A percentile compares a stretch with the other conserved stretches of the same genome.
These are phyloP conservation scores for Chondrilla cf. caribensis DNA, from an alignment of 37 sponge, comb jelly and placozoan genomes.

Conservation along the genomic window DNA sequence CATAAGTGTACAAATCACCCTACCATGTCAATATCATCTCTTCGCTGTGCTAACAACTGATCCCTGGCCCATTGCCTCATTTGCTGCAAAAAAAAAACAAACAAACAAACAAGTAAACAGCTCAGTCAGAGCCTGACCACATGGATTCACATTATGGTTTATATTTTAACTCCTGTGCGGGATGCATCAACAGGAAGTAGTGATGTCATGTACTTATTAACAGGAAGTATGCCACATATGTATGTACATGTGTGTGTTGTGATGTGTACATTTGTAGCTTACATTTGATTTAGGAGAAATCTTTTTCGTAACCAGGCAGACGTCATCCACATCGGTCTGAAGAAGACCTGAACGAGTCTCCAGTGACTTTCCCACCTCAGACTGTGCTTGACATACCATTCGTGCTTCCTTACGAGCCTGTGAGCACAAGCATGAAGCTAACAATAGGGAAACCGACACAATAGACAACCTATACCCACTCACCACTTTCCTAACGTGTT, in stretches of 20 bases:
- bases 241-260: too few species aligned
- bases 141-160: too few species aligned
- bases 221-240: too few species aligned
- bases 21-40: neutral
- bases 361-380: neutral
- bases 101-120: neutral
- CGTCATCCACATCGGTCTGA: slow-evolving; percentile 1
- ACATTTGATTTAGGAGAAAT: neutral
- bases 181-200: too few species aligned
- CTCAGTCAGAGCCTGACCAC: too few species aligned
- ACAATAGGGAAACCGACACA: neutral
- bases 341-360: neutral
- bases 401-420: slow-evolving; percentile 2
- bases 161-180: too few species aligned
- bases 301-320: neutral
- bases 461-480: neutral
- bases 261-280: neutral
- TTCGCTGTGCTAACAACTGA: neutral
- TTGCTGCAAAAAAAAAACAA: neutral
- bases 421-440: too few species aligned
- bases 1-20: neutral
- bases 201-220: too few species aligned
- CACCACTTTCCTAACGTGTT: slow-evolving; percentile 11
- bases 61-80: neutral
- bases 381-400: neutral